Base-by-base conservation (phyloP, 2,888 invertebrate species). In the Chymomyza procnemis region DNA sequence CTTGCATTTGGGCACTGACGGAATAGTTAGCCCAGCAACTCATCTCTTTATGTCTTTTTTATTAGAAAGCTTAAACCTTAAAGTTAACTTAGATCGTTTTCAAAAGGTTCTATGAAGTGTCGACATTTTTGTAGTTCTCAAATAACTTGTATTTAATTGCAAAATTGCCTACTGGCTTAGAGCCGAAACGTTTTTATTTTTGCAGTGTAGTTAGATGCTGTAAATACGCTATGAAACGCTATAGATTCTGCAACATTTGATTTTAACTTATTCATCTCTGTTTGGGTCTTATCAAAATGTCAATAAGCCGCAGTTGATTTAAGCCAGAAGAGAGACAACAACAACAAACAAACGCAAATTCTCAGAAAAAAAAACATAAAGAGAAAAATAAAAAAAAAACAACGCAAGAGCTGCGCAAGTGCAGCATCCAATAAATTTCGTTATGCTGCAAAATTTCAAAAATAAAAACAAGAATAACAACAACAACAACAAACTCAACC, bases 351-450 rank as follows among this genome's bases (percentile, higher is more conserved):
- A 16, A 62, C n/a, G 57, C 66, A 67, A 12, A 41, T 12, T 12
- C 34, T 41, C 34, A 50, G 48, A 63, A 22, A 56, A 67, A 64
- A 59, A 62, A 64, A 22, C 12, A 54, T 4, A 6, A 16, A 54
- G 6, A 54, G 22, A 18, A 67, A 61, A 58, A 34, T 30, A 14
- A 61, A 61, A 55, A 56, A 63, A 65, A 47, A 61, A 65, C 66
- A 64, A 61, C 54, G 34, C 57, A 56, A 58, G 58, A 26, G 60
- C 61, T 78, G 84, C 80, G 86, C 81, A 85, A 85, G 84, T 85
- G 84, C 79, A 83, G 69, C 73, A 46, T 50, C 14, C 18, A 55
- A 55, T 22, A 22, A 56, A 46, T 34, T 47, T 34, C 12, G 9
- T 12, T 41, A 41, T 41, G 34, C 34, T 41, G 0, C 16, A 22